Percentiles rank a stretch among this genome's conserved stretches.
phyloP scores from a whole-genome alignment of 1,140 invertebrate species.

The Liolophura sinensis region DNA sequence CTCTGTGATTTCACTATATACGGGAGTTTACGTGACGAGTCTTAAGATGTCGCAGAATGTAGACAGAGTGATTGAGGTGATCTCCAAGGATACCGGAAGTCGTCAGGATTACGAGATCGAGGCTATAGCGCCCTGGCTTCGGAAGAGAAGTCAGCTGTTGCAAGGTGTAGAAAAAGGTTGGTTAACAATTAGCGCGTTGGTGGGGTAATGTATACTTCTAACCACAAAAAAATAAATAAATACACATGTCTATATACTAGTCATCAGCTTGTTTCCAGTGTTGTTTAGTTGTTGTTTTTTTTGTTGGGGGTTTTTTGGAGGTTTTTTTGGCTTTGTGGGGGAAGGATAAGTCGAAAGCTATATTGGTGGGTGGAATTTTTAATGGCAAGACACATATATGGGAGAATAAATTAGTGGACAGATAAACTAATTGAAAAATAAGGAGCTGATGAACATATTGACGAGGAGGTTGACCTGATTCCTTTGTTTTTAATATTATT shows the following conservation, averaged over 20 bases:
- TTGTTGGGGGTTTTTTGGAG: neutral
- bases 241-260: neutral
- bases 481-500: no score
- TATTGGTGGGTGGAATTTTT: no score
- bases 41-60: constrained; percentile 4
- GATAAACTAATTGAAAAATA: no score
- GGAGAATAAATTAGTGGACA: no score
- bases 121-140: constrained; percentile 23
- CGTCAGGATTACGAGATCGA: constrained; percentile 23
- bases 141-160: constrained; percentile 20
- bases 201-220: neutral
- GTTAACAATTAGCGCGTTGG: neutral
- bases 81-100: constrained; percentile 17
- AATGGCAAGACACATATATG: no score
- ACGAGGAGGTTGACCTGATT: no score
- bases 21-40: no score
- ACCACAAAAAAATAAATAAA: neutral
- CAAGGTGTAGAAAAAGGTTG: constrained; percentile 21
- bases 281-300: neutral
- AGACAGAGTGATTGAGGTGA: constrained; percentile 28
- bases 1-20: no score
- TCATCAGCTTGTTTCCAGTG: neutral
- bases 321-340: no score
- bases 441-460: no score
- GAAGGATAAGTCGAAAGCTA: no score